phyloP scores from a whole-genome alignment of 1,140 invertebrate genomes.

The Drosophila sp. region DNA sequence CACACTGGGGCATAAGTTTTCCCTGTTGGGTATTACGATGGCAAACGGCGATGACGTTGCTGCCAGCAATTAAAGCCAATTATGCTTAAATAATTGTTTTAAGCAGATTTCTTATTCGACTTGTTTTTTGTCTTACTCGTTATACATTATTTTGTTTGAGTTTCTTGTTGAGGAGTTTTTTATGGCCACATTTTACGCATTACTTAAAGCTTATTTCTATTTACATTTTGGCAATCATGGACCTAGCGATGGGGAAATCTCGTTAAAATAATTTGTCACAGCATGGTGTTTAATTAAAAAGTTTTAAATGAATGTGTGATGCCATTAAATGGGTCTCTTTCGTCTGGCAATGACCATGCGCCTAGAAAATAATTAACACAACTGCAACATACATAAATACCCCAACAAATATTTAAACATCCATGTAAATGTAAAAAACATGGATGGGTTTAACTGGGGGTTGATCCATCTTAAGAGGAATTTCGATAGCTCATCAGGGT shows the following conservation, averaged over 20 bases:
- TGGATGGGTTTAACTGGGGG: background rate
- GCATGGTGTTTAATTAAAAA: conserved; percentile 76
- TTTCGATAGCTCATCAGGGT: no score
- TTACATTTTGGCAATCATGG: conserved; percentile 46
- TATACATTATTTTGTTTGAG: background rate
- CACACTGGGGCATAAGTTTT: conserved; percentile 68
- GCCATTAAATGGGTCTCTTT: conserved; percentile 57
- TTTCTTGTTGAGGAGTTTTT: background rate
- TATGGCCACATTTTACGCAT: background rate
- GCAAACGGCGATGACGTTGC: conserved; percentile 38
- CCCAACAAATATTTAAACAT: background rate
- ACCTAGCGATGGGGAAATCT: conserved; percentile 29
- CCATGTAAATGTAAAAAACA: background rate
- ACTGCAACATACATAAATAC: conserved; percentile 39
- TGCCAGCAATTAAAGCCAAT: conserved; percentile 82
- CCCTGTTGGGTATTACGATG: conserved; percentile 37
- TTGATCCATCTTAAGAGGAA: no score
- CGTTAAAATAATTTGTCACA: conserved; percentile 80
- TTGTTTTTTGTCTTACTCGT: conserved; percentile 13
- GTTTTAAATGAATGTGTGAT: conserved; percentile 62
- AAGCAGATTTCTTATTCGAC: conserved; percentile 70
- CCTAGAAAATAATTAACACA: conserved; percentile 76
- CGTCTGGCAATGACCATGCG: conserved; percentile 36
- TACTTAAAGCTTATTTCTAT: conserved; percentile 41
- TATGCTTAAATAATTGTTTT: conserved; percentile 83